Evolutionary conservation across 2,113 vertebrate species (phyloP).

Genomic region (Petroica traversi): DNA sequence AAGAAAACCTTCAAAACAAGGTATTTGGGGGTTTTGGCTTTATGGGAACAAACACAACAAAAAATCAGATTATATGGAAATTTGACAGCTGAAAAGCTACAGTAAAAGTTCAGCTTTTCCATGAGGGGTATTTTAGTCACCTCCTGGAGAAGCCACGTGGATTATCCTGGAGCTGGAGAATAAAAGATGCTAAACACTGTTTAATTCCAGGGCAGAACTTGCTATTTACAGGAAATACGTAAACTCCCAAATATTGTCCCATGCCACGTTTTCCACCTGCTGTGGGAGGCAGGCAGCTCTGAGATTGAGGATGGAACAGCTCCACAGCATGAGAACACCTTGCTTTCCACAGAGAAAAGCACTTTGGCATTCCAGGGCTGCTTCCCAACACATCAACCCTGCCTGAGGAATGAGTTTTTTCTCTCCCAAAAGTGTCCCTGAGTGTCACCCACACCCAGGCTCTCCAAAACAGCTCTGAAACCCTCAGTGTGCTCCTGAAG

Average conservation of each 20-base stretch:
- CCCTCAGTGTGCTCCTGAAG: conserved; percentile 34
- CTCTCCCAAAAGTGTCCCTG: background rate
- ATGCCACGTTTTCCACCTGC: background rate
- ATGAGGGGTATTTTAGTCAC: background rate
- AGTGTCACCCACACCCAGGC: background rate
- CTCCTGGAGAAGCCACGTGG: background rate
- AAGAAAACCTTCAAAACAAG: background rate
- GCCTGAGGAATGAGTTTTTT: background rate
- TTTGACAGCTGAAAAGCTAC: background rate
- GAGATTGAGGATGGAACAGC: background rate
- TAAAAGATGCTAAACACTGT: background rate
- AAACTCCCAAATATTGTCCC: background rate
- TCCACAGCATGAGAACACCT: background rate
- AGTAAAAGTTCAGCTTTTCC: background rate
- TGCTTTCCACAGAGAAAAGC: background rate
- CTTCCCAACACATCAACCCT: background rate
- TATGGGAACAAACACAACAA: background rate
- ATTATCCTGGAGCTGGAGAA: background rate
- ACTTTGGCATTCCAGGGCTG: background rate
- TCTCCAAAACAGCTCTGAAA: background rate
- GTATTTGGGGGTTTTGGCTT: background rate
- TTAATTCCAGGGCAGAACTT: background rate
- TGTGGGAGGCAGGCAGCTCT: background rate
- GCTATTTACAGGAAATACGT: background rate
- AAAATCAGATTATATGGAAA: background rate